phyloP scores from a whole-genome alignment of 2,888 invertebrate genomes.

The Quadriops clusia region DNA sequence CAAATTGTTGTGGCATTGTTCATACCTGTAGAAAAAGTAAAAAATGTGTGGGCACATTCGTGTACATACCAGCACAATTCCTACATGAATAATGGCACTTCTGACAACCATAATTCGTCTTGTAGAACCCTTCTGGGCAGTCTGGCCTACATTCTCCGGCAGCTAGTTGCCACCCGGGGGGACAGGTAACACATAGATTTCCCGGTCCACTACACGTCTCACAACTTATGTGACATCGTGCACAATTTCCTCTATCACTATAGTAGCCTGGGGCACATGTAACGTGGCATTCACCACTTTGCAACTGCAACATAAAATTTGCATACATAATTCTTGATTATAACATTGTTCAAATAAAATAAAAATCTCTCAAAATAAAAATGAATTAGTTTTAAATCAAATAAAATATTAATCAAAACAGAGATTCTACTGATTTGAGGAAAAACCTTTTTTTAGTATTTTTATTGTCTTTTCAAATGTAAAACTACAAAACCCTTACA shows the following conservation, averaged over 20 bases:
- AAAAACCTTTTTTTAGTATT: too few species aligned
- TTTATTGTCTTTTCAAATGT: too few species aligned
- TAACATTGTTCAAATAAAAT: background rate
- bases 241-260: constrained; percentile 72
- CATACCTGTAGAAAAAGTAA: too few species aligned
- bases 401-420: too few species aligned
- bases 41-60: too few species aligned
- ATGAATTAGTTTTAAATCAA: too few species aligned
- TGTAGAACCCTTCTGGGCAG: constrained; percentile 79
- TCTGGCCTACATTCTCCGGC: constrained; percentile 77
- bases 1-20: too few species aligned
- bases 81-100: constrained; percentile 83
- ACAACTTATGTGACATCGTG: constrained; percentile 75
- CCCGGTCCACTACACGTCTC: constrained; percentile 76
- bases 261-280: constrained; percentile 74
- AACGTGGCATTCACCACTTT: constrained; percentile 72
- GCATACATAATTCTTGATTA: background rate
- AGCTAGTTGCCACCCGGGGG: constrained; percentile 66
- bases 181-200: constrained; percentile 77
- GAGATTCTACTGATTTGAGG: too few species aligned
- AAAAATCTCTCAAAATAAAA: too few species aligned
- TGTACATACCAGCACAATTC: constrained; percentile 66
- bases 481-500: too few species aligned
- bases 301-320: constrained; percentile 37
- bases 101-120: constrained; percentile 69